Evolutionary conservation across 1,140 invertebrate species (phyloP), one percentile per base, ranked within the genome.

Genomic region (Aphidius gifuensis): DNA sequence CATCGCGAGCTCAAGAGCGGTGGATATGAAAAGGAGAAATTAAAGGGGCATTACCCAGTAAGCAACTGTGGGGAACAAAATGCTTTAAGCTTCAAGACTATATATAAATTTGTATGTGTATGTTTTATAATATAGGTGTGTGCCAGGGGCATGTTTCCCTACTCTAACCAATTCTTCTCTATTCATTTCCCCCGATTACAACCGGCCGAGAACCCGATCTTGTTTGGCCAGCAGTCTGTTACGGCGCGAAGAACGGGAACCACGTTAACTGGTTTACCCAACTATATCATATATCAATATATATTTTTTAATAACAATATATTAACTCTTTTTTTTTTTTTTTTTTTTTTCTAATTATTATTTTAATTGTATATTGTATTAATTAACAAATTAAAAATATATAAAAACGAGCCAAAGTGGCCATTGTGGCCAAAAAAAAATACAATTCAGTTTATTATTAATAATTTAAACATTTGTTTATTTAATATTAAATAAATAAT

Each of bases 171-270:
- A 42, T 58, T 46, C 43, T 48, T 48, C 57, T 64, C 44, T 32
- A 45, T 9, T 0, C 43, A 60, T 51, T 21, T 7, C 54, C 43
- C 66, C 66, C 66, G 64, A 67, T 66, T 58, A 66, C 68, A 69
- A 68, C 65, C 59, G 64, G 66, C 66, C 58, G 60, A 55, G 53
- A 67, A 71, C 70, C 64, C 68, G 73, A 68, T 71, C 75, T 32
- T 71, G 66, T 72, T 71, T 66, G 39, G 70, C 71, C 74, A 78
- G 72, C 78, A 81, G 79, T 80, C 78, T 78, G 70, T 79, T 77
- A 80, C 78, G 77, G 74, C 72, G 76, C 74, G 74, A 80, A 80
- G 74, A 80, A 74, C 78, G 77, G 77, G 75, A 76, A 80, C 75
- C 74, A 80, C 78, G 74, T 47, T 70, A 79, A 78, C 71, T 74